Evolutionary conservation across 92 coral and sea anemone genomes (phyloP), one percentile per base, ranked within the genome.

Genomic region (Phymanthus crucifer): DNA sequence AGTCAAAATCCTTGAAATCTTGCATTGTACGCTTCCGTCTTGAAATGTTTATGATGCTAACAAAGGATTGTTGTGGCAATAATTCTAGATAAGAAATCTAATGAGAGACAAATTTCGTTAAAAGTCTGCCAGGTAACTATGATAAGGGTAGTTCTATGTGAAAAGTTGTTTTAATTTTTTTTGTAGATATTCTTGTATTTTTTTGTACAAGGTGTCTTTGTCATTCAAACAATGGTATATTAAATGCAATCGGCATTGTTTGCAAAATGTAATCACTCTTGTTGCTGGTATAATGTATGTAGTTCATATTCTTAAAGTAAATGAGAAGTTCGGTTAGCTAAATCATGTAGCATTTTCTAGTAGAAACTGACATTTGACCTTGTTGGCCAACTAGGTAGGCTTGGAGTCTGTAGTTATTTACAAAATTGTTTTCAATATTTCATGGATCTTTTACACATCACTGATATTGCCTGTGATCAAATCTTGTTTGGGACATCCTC

Each of bases 1-100:
- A n/a, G 29, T 61, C 29, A 61, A 54, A 27, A 61, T 61, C 68
- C 68, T 61, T 61, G 68, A 61, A 61, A 61, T 61, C 29, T 61
- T 24, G 68, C 33, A 12, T 61, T 61, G 66, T 34, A 61, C 68
- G 68, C 68, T 61, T 61, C 68, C 68, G 68, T 61, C 29, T 61
- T 24, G 27, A 61, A 61, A 61, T 61, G 68, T 61, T 61, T 61
- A 27, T 61, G 10, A 61, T 61, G 32, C 68, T 29, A 61, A 61
- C 68, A 61, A 61, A 24, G 68, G 11, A 12, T 26, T 61, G 68
- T 61, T 61, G 68, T 61, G 7, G 34, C 29, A 61, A 61, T 43
- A 43, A 26, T 61, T 61, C 34, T 61, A 61, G 68, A 61, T 27
- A 26, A 29, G 34, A 61, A 27, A 61, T 8, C 6, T 61, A 29